Percentiles rank a stretch among this genome's conserved stretches.
Conservation (phyloP, 2,113 vertebrate species). For the Protobothrops mucrosquamatus region DNA sequence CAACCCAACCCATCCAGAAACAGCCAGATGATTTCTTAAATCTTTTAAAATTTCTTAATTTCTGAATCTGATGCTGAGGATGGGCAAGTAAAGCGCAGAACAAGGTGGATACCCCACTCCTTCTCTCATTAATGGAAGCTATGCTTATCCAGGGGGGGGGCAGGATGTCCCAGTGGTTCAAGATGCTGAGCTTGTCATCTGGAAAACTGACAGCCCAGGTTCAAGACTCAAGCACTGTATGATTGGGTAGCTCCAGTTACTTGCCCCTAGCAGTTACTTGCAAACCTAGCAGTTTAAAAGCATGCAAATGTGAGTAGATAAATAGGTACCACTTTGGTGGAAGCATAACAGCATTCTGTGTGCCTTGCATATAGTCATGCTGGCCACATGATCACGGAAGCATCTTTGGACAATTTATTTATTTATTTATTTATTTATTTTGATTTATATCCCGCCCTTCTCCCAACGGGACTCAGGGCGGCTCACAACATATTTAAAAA, state of each 20-base stretch:
- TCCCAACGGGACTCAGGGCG: too few relatives aligned
- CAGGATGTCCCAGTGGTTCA: not conserved
- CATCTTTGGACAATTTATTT: not conserved
- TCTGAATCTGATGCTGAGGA: not conserved
- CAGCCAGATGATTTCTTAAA: not conserved
- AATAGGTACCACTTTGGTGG: not conserved
- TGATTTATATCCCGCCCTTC: too few relatives aligned
- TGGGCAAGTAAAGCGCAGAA: not conserved
- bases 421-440: too few relatives aligned
- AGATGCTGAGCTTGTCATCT: not conserved
- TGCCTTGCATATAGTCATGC: not conserved
- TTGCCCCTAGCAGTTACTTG: not conserved
- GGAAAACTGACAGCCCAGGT: not conserved
- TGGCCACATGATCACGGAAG: not conserved
- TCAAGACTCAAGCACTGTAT: not conserved
- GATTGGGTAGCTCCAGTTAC: not conserved
- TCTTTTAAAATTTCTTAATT: not conserved
- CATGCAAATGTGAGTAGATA: not conserved
- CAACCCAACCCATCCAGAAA: not conserved
- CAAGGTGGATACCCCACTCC: not conserved
- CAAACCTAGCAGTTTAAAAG: not conserved
- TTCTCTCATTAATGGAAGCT: not conserved
- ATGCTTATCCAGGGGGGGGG: not conserved
- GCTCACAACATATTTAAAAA: too few relatives aligned
- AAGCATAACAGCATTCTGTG: not conserved